phyloP scores from a whole-genome alignment of 2,113 vertebrate genomes.

The Nothocercus julius region DNA sequence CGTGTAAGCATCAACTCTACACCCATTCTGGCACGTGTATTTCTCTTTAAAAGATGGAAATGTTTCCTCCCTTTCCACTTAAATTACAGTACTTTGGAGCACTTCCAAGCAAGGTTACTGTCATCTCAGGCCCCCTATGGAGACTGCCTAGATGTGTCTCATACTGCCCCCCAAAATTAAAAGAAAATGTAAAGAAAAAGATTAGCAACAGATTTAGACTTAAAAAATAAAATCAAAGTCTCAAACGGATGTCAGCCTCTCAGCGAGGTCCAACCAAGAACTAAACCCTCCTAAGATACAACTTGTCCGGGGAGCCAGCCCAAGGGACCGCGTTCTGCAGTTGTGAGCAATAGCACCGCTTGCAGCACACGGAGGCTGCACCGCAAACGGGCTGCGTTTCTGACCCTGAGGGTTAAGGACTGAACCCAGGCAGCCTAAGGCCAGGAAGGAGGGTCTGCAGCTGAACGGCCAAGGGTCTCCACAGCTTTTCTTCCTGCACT shows the following conservation, averaged over 20 bases:
- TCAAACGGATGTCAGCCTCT: no score
- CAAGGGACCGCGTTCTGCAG: no score
- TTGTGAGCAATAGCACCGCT: no score
- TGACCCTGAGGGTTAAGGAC: neutral
- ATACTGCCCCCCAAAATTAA: neutral
- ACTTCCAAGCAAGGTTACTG: neutral
- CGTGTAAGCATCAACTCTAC: neutral
- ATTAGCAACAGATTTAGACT: no score
- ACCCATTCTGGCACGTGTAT: neutral
- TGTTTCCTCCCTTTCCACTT: neutral
- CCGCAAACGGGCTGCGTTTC: neutral
- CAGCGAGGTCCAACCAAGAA: no score
- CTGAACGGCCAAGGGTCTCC: neutral
- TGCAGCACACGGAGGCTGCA: neutral
- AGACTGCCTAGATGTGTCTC: neutral
- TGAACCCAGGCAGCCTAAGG: neutral
- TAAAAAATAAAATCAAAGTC: no score
- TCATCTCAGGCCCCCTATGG: neutral
- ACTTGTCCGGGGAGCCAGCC: no score
- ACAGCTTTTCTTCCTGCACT: neutral
- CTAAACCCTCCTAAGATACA: no score
- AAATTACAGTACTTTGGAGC: neutral
- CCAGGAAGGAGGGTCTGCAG: neutral
- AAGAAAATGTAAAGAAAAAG: neutral
- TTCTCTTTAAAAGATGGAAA: neutral